Conservation (phyloP, 2,888 invertebrate species). For the Tillus elongatus region DNA sequence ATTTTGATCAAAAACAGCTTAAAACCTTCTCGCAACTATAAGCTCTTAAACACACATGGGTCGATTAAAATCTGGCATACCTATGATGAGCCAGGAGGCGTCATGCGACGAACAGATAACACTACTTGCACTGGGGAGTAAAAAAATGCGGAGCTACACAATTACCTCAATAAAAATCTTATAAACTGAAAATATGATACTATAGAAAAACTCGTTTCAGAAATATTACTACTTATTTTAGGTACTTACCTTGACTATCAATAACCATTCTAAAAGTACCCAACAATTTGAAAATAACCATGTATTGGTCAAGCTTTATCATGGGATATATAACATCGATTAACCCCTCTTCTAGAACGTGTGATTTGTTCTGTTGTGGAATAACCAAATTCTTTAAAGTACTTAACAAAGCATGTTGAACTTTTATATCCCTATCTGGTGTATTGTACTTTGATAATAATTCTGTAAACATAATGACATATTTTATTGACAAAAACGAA, state of each 20-base stretch:
- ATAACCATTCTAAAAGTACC: slow-evolving; percentile 81
- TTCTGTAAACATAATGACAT: slow-evolving; percentile 29
- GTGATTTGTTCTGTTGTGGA: slow-evolving; percentile 63
- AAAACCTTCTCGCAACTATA: no score
- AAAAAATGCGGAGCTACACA: background rate
- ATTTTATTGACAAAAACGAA: no score
- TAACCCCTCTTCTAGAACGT: slow-evolving; percentile 62
- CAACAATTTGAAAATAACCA: slow-evolving; percentile 77
- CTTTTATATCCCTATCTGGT: slow-evolving; percentile 51
- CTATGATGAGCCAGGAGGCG: no score
- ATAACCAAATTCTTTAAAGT: slow-evolving; percentile 71
- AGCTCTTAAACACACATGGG: no score
- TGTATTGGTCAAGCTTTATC: slow-evolving; percentile 57
- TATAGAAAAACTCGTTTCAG: background rate
- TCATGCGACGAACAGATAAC: no score
- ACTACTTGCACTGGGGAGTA: no score
- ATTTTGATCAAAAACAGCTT: no score
- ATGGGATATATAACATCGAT: slow-evolving; percentile 65
- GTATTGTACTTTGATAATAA: slow-evolving; percentile 49
- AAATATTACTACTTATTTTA: background rate
- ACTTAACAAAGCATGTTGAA: slow-evolving; percentile 66
- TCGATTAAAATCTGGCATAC: no score
- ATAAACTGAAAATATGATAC: background rate
- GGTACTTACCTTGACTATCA: slow-evolving; percentile 64
- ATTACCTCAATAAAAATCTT: background rate